A percentile compares a stretch with the other conserved stretches of the same genome.
phyloP scores from a whole-genome alignment of 2,888 invertebrate genomes.

The Thymelicus sylvestris region DNA sequence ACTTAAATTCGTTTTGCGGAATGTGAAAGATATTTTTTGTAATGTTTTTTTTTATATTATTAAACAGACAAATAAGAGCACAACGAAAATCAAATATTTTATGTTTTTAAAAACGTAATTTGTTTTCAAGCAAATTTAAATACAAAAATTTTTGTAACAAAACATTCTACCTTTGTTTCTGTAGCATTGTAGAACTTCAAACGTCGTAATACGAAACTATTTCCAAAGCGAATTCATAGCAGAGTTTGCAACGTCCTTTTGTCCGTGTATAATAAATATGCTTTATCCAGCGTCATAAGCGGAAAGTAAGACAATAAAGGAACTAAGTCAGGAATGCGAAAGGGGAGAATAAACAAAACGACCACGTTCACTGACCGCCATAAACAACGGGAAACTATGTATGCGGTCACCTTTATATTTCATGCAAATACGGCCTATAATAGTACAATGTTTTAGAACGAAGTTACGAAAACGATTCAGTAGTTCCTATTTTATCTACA shows the following conservation, averaged over 20 bases:
- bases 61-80: too few relatives aligned
- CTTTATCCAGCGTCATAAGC: conserved; percentile 71
- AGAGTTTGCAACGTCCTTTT: conserved; percentile 51
- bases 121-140: too few relatives aligned
- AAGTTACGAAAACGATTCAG: conserved; percentile 19
- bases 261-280: conserved; percentile 68
- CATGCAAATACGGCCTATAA: conserved; percentile 73
- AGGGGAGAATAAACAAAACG: conserved; percentile 67
- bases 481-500: conserved; percentile 16
- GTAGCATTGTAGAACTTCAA: conserved; percentile 22
- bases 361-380: conserved; percentile 72
- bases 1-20: too few relatives aligned
- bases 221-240: conserved; percentile 40
- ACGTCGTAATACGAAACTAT: conserved; percentile 37
- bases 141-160: background rate
- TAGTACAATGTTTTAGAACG: conserved; percentile 44
- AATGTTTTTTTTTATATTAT: too few relatives aligned
- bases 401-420: conserved; percentile 83
- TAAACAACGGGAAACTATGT: conserved; percentile 80
- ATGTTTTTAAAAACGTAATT: too few relatives aligned
- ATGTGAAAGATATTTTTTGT: too few relatives aligned
- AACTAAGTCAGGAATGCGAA: conserved; percentile 77
- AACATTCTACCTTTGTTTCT: conserved; percentile 16
- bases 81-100: too few relatives aligned
- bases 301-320: conserved; percentile 82